These are phyloP conservation scores for Chrysomela aeneicollis DNA, from an alignment of 2,888 invertebrate species.

Conservation along the genomic window DNA sequence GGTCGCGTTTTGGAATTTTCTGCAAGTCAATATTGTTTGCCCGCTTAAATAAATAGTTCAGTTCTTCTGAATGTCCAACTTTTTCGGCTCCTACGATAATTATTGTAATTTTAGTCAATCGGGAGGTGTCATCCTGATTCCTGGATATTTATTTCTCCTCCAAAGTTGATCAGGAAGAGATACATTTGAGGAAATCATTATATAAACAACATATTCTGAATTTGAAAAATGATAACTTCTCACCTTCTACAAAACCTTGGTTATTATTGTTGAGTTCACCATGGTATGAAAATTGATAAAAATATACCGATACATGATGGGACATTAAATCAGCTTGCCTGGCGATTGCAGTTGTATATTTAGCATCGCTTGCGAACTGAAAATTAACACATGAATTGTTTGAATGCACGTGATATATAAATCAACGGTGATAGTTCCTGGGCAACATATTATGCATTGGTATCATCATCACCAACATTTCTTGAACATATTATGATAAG, in stretches of 20 bases:
- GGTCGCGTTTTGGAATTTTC: conserved; percentile 3
- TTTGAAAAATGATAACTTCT: background rate
- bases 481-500: too few relatives aligned
- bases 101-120: too few relatives aligned
- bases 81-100: background rate
- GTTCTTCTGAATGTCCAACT: conserved; percentile 20
- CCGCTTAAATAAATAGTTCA: background rate
- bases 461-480: too few relatives aligned
- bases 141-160: too few relatives aligned
- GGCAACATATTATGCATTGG: too few relatives aligned
- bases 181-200: too few relatives aligned
- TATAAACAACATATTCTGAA: background rate
- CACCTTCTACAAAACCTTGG: conserved; percentile 17
- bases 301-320: conserved; percentile 24
- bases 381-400: background rate
- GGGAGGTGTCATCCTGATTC: too few relatives aligned
- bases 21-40: background rate
- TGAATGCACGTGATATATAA: too few relatives aligned
- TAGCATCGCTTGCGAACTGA: conserved; percentile 25
- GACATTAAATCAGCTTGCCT: conserved; percentile 31
- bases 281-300: conserved; percentile 34
- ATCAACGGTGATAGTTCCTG: too few relatives aligned
- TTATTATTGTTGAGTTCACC: conserved; percentile 18
- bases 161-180: too few relatives aligned
- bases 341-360: conserved; percentile 16